Percentiles rank a stretch among this genome's conserved stretches.
Evolutionary conservation across 2,113 vertebrate species (phyloP).

Genomic region (Crotalus viridis): DNA sequence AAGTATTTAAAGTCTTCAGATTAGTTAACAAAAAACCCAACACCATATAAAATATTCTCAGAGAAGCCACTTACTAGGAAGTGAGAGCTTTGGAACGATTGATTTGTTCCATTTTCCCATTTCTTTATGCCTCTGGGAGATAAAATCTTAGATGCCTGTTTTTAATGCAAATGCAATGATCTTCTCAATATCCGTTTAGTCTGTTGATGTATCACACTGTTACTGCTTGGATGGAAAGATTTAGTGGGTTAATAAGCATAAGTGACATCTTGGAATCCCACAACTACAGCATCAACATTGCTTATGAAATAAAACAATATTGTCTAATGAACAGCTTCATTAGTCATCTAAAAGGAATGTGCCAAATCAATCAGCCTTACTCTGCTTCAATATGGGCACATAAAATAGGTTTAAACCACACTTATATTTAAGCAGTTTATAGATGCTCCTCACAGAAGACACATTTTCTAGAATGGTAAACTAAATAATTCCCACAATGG

Average conservation of each 20-base stretch:
- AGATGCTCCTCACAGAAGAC: conserved; percentile 26
- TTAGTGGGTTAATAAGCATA: conserved; percentile 14
- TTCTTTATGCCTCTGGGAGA: not conserved
- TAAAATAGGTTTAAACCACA: not conserved
- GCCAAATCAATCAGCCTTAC: conserved; percentile 20
- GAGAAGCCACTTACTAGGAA: not conserved
- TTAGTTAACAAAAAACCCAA: not conserved
- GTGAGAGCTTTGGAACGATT: not conserved
- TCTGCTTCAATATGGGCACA: conserved; percentile 23
- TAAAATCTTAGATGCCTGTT: not conserved
- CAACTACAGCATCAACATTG: not conserved
- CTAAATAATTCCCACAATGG: not conserved
- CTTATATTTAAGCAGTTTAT: conserved; percentile 37
- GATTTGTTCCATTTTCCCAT: not conserved
- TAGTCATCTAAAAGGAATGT: conserved; percentile 25
- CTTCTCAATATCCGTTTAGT: conserved; percentile 16
- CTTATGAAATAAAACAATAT: not conserved
- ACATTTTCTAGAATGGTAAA: conserved; percentile 32
- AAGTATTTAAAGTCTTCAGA: not conserved
- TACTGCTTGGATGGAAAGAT: fast-evolving
- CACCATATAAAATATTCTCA: not conserved
- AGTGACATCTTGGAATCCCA: not conserved
- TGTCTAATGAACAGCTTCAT: conserved; percentile 20
- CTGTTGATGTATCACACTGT: not conserved
- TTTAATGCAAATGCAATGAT: not conserved